Evolutionary conservation across 1,140 invertebrate genomes (phyloP), one percentile per base, ranked within the genome.

Genomic region (Pinna nobilis): DNA sequence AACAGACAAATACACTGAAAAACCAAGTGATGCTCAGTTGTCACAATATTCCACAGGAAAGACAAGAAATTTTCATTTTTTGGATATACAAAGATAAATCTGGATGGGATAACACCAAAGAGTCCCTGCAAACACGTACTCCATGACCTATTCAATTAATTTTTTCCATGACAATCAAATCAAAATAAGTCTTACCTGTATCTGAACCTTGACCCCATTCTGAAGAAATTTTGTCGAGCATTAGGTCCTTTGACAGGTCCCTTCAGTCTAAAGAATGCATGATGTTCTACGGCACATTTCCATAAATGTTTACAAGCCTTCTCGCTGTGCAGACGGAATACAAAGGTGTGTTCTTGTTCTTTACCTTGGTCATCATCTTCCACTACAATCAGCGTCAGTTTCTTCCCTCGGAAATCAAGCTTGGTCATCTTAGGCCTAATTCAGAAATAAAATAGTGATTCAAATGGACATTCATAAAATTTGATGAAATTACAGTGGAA

Each of bases 241-340:
- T 93, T 95, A 0, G 94, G 94, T 2, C 95, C 95, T 88, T 97
- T 97, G 0, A 96, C 94, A 0, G 96, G 95, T 32, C 95, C 96
- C 69, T 88, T 93, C 50, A 98, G 91, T 60, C 97, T 92, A 91
- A 99, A 99, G 91, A 99, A 99, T 3, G 95, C 95, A 89, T 99
- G 97, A 88, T 99, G 97, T 85, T 99, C 98, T 30, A 98, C 93
- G 83, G 97, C 98, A 90, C 98, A 99, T 84, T 98, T 97, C 97
- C 97, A 99, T 60, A 99, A 90, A 90, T 99, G 98, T 86, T 98
- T 97, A 88, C 97, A 99, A 0, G 97, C 97, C 57, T 96, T 98
- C 88, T 99, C 97, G 87, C 98, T 99, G 47, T 95, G 93, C 63
- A 99, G 88, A 4, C 97, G 96, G 87, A 90, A 90, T 44, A 89